Evolutionary conservation across 2,113 vertebrate species (phyloP), one percentile per base, ranked within the genome.

Genomic region (Tetrax tetrax): DNA sequence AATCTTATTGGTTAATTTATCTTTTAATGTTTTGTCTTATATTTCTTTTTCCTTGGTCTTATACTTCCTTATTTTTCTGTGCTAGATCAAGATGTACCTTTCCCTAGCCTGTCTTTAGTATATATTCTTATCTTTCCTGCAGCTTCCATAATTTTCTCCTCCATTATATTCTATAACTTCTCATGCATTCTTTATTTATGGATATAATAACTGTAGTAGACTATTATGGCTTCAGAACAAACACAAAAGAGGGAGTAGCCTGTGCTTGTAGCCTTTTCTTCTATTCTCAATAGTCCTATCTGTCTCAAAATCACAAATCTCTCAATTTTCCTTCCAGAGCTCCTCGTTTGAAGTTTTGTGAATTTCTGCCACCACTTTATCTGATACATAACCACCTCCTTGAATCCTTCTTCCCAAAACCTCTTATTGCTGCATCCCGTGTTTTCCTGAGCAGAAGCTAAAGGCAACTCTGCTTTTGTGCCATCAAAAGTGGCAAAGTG

Each of bases 271-370:
- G 53, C 56, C 21, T 82, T 81, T 68, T 8, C 18, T 66, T 79
- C 85, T 65, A 11, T 87, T 91, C 43, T 51, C 6, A 37, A 1
- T 56, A 82, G 28, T 29, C 31, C 18, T 88, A 4, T 48, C 45
- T 85, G 9, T 51, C 20, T 82, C 33, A 87, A 86, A 76, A 48
- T 68, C 4, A 33, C 45, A 10, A 72, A 48, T 47, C 9, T 91
- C 31, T 80, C n/a, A 56, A 29, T 61, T 63, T 91, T 80, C 19
- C 7, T 56, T 71, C 18, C 47, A 78, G 43, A 93, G 12, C 11
- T 74, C 2, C 43, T 56, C 0, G 0, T 71, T 59, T 0, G 0
- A 60, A 80, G 6, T 77, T 87, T 31, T 0, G 0, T 74, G 45
- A 69, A 25, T 70, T 41, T 94, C 24, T 57, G 12, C 48, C 33